These are phyloP conservation scores for Helicolenus hilgendorfi DNA, from an alignment of 2,797 vertebrate genomes.

Conservation along the genomic window DNA sequence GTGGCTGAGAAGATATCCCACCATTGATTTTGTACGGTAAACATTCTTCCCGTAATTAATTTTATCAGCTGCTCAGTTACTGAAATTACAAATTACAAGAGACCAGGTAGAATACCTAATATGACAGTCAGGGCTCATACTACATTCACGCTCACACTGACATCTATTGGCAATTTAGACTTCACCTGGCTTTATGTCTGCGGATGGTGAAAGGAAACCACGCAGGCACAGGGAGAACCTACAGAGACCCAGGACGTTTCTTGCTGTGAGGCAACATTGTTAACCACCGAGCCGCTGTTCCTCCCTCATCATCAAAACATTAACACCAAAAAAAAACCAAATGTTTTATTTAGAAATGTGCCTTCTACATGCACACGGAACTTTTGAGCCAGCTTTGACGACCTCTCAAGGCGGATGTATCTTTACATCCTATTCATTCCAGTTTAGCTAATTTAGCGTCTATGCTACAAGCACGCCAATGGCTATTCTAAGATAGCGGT, in stretches of 20 bases:
- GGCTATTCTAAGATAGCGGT: neutral
- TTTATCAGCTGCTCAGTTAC: neutral
- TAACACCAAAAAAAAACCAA: fast-evolving
- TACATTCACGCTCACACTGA: neutral
- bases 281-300: neutral
- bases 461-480: neutral
- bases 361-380: neutral
- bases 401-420: neutral
- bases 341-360: neutral
- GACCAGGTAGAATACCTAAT: neutral
- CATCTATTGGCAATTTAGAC: too few species aligned
- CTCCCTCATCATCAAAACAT: neutral
- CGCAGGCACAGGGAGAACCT: neutral
- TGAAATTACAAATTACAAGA: neutral
- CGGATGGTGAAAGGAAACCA: too few species aligned
- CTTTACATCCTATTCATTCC: neutral
- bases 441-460: neutral
- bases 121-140: neutral
- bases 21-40: neutral
- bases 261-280: neutral
- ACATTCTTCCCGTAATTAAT: fast-evolving
- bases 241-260: neutral
- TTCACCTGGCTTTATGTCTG: neutral
- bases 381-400: neutral
- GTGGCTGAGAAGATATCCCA: neutral